Evolutionary conservation across 2,888 invertebrate genomes (phyloP).

Genomic region (Andrena bucephala): DNA sequence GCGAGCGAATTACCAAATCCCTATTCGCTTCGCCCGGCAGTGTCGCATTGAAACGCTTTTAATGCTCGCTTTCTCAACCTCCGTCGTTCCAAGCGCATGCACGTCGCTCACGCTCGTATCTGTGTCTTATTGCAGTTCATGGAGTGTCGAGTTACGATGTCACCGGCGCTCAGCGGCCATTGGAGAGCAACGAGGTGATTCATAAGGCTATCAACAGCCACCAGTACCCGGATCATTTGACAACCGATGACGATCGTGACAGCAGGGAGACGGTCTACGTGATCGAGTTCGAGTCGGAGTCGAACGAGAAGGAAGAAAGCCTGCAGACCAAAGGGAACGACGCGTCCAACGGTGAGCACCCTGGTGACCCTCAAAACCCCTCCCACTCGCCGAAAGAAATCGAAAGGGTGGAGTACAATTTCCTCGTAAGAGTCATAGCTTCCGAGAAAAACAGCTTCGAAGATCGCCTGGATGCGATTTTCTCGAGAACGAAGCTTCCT

Average conservation of each 20-base stretch:
- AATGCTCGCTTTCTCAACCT: slow-evolving; percentile 15
- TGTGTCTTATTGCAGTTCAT: slow-evolving; percentile 61
- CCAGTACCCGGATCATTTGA: slow-evolving; percentile 68
- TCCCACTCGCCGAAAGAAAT: no score
- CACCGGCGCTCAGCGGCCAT: slow-evolving; percentile 61
- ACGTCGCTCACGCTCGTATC: background rate
- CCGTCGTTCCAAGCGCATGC: background rate
- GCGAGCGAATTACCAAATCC: background rate
- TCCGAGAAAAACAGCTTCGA: no score
- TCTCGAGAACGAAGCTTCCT: no score
- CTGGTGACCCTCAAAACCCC: background rate
- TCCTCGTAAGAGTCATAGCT: no score
- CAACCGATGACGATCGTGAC: slow-evolving; percentile 44
- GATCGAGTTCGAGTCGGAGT: slow-evolving; percentile 79
- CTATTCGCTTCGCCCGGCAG: background rate
- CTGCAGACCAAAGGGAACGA: slow-evolving; percentile 74
- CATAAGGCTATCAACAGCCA: slow-evolving; percentile 58
- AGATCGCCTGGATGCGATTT: no score
- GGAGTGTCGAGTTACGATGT: slow-evolving; percentile 72
- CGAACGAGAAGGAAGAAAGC: slow-evolving; percentile 73
- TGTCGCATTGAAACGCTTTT: slow-evolving; percentile 8
- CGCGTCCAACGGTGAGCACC: slow-evolving; percentile 68
- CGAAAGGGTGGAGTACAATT: no score
- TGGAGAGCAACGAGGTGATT: slow-evolving; percentile 72
- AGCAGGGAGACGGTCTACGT: slow-evolving; percentile 76